These are phyloP conservation scores for Andrena minutula DNA, from an alignment of 2,888 invertebrate genomes.

Conservation along the genomic window DNA sequence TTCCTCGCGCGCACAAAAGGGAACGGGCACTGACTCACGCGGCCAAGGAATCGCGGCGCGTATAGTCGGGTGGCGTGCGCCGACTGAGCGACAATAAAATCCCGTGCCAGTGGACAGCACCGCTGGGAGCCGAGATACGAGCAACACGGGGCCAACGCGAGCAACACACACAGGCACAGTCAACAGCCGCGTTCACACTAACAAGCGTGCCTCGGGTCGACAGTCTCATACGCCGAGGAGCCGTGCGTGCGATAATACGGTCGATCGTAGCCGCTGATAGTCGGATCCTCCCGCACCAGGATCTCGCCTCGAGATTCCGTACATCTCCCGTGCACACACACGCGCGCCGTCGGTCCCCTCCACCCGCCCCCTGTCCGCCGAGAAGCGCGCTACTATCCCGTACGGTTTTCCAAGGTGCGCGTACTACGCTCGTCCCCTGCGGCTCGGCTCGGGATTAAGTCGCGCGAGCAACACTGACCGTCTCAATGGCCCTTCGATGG, in stretches of 20 bases:
- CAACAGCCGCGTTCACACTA: conserved; percentile 29
- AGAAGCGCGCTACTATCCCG: neutral
- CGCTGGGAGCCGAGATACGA: conserved; percentile 25
- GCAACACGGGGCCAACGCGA: conserved; percentile 25
- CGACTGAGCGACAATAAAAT: conserved; percentile 44
- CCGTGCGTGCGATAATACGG: conserved; percentile 48
- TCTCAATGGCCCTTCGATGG: conserved; percentile 51
- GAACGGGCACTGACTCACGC: conserved; percentile 19
- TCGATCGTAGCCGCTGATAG: conserved; percentile 49
- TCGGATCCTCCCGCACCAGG: conserved; percentile 68
- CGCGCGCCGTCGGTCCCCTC: conserved; percentile 13
- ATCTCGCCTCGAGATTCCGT: conserved; percentile 58
- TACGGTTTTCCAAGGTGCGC: conserved; percentile 4
- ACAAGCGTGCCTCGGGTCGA: conserved; percentile 13
- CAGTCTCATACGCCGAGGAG: conserved; percentile 42
- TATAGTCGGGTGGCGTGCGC: conserved; percentile 17
- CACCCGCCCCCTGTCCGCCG: neutral
- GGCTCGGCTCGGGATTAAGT: conserved; percentile 32
- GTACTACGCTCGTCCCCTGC: neutral
- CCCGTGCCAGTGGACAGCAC: conserved; percentile 38
- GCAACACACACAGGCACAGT: conserved; percentile 10
- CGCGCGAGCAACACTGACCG: conserved; percentile 52
- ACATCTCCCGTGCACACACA: conserved; percentile 63
- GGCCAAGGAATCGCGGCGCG: conserved; percentile 27
- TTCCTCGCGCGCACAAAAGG: conserved; percentile 1